phyloP scores from a whole-genome alignment of 2,888 invertebrate species.

The Syritta pipiens region DNA sequence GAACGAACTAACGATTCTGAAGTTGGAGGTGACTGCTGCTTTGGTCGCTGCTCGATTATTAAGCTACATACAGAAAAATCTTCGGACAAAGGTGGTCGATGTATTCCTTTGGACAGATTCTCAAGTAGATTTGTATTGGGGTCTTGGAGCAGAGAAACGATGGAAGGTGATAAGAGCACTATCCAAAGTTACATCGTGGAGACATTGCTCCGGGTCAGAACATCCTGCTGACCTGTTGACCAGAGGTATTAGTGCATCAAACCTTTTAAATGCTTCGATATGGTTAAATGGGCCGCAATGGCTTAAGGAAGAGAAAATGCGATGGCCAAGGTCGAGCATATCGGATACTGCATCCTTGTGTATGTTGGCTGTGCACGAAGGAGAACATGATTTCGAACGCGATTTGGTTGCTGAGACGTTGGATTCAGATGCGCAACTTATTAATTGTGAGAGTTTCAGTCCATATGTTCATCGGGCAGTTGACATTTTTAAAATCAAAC shows the following conservation, averaged over 20 bases:
- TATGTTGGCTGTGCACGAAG: not conserved
- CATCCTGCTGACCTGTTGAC: slow-evolving; percentile 29
- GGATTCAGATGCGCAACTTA: not conserved
- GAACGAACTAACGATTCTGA: slow-evolving; percentile 10
- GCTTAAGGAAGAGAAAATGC: not conserved
- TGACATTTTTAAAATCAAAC: slow-evolving; percentile 8
- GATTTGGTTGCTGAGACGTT: not conserved
- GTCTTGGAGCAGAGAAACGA: slow-evolving; percentile 1
- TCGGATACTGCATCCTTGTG: not conserved
- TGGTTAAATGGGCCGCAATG: slow-evolving; percentile 25
- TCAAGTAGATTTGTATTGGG: not conserved
- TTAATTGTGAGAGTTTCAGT: slow-evolving; percentile 4
- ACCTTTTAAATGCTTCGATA: not conserved
- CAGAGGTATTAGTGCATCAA: slow-evolving; percentile 23
- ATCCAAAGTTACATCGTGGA: not conserved
- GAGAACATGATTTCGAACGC: not conserved
- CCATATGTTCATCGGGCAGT: slow-evolving; percentile 2
- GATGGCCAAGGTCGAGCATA: not conserved
- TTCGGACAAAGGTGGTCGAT: not conserved
- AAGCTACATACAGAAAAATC: not conserved
- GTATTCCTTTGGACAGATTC: slow-evolving; percentile 6
- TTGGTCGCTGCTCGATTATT: slow-evolving; percentile 15
- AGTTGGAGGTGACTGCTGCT: slow-evolving; percentile 1
- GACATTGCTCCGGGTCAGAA: slow-evolving; percentile 7
- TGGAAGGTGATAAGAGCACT: slow-evolving; percentile 15